phyloP scores from a whole-genome alignment of 2,113 vertebrate species.

The Lasiurus borealis region DNA sequence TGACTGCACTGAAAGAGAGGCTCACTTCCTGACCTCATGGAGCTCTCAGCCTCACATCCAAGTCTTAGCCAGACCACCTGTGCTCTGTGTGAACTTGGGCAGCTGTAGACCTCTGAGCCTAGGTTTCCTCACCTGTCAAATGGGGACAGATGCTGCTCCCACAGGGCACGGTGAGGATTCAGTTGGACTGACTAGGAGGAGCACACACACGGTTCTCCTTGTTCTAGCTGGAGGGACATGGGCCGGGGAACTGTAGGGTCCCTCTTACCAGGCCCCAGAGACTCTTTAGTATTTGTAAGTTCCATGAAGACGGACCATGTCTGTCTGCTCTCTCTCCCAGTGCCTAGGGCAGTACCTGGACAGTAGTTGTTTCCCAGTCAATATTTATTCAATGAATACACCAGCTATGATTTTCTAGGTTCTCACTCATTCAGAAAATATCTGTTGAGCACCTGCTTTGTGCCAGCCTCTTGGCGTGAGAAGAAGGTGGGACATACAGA shows the following conservation, averaged over 20 bases:
- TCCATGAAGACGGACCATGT: neutral
- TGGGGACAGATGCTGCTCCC: neutral
- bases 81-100: neutral
- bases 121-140: neutral
- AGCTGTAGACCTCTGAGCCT: neutral
- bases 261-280: neutral
- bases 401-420: neutral
- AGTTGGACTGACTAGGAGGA: neutral
- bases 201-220: fast-evolving
- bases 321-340: neutral
- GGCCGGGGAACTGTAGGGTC: neutral
- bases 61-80: neutral
- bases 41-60: neutral
- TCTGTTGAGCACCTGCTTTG: neutral
- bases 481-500: neutral
- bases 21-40: fast-evolving
- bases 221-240: fast-evolving
- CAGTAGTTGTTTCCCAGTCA: neutral
- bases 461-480: neutral
- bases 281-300: neutral
- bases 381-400: neutral
- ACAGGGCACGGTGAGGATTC: neutral
- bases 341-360: neutral
- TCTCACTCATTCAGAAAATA: neutral
- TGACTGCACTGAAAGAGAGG: neutral